A percentile compares a stretch with the other conserved stretches of the same genome.
These are phyloP conservation scores for Xylophagus ater DNA, from an alignment of 2,888 invertebrate species.

Conservation along the genomic window DNA sequence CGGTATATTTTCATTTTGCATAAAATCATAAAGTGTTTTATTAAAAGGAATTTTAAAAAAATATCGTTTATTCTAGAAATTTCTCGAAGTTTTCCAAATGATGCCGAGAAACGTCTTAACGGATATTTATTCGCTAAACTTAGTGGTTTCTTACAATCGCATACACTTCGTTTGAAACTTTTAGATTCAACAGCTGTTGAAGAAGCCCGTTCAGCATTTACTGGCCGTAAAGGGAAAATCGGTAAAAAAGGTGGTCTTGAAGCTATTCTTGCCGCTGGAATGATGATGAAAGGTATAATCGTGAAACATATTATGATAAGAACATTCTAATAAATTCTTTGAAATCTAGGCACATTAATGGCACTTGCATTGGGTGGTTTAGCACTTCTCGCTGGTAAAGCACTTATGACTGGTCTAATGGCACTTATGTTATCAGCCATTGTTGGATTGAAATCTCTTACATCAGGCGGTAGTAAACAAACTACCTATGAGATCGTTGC, in stretches of 20 bases:
- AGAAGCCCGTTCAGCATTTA: slow-evolving; percentile 46
- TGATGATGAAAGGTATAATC: slow-evolving; percentile 50
- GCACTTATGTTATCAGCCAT: slow-evolving; percentile 67
- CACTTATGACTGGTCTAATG: slow-evolving; percentile 70
- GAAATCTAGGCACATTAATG: slow-evolving; percentile 52
- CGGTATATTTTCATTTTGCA: slow-evolving; percentile 25
- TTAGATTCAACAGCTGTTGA: slow-evolving; percentile 51
- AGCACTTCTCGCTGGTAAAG: slow-evolving; percentile 71
- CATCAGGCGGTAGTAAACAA: slow-evolving; percentile 54
- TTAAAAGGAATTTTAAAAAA: not conserved
- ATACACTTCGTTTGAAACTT: slow-evolving; percentile 59
- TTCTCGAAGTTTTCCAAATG: slow-evolving; percentile 62
- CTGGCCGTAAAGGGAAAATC: slow-evolving; percentile 47
- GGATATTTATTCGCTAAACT: slow-evolving; percentile 62
- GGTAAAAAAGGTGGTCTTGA: slow-evolving; percentile 44
- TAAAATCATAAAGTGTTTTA: slow-evolving; percentile 5
- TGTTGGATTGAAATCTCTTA: slow-evolving; percentile 61
- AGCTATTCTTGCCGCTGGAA: slow-evolving; percentile 45
- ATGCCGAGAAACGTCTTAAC: slow-evolving; percentile 63
- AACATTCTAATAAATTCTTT: not conserved
- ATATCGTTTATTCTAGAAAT: slow-evolving; percentile 42
- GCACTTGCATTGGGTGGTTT: slow-evolving; percentile 64
- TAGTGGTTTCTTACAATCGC: slow-evolving; percentile 58
- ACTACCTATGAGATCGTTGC: slow-evolving; percentile 78
- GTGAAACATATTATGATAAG: not conserved